A percentile compares a stretch with the other conserved stretches of the same genome.
phyloP scores from a whole-genome alignment of 1,140 invertebrate species.

The Samia ricini region DNA sequence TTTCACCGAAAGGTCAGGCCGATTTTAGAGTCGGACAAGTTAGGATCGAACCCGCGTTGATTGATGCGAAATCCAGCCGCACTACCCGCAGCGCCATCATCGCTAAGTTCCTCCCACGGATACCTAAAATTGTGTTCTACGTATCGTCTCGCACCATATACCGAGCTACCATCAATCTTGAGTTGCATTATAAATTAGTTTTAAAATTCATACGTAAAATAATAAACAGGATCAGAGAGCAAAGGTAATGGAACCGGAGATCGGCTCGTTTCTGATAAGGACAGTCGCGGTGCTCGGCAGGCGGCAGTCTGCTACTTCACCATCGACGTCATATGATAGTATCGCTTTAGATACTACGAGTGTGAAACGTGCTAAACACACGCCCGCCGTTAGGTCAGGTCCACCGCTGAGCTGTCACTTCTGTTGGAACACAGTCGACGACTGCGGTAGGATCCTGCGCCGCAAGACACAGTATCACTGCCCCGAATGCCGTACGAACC shows the following conservation, averaged over 20 bases:
- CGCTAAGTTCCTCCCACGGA: no score
- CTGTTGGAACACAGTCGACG: conserved; percentile 92
- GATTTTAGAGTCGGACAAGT: no score
- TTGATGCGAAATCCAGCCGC: no score
- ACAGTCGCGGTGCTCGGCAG: conserved; percentile 45
- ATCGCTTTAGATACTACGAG: conserved; percentile 23
- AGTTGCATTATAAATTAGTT: background rate
- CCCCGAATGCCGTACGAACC: conserved; percentile 90
- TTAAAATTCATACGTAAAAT: background rate
- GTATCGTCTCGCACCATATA: no score
- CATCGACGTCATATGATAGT: conserved; percentile 20
- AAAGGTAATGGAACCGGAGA: conserved; percentile 36
- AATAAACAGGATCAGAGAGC: conserved; percentile 30
- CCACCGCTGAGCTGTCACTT: conserved; percentile 91
- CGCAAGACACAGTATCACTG: conserved; percentile 93
- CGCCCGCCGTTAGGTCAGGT: conserved; percentile 87
- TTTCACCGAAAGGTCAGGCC: no score
- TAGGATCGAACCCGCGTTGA: no score
- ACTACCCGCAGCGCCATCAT: no score
- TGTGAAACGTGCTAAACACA: conserved; percentile 78
- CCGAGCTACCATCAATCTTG: no score
- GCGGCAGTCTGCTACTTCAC: conserved; percentile 31
- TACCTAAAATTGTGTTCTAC: no score
- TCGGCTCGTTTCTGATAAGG: conserved; percentile 51
- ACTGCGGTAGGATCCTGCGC: conserved; percentile 86